These are phyloP conservation scores for Lathronympha strigana DNA, from an alignment of 2,888 invertebrate genomes.

Conservation along the genomic window DNA sequence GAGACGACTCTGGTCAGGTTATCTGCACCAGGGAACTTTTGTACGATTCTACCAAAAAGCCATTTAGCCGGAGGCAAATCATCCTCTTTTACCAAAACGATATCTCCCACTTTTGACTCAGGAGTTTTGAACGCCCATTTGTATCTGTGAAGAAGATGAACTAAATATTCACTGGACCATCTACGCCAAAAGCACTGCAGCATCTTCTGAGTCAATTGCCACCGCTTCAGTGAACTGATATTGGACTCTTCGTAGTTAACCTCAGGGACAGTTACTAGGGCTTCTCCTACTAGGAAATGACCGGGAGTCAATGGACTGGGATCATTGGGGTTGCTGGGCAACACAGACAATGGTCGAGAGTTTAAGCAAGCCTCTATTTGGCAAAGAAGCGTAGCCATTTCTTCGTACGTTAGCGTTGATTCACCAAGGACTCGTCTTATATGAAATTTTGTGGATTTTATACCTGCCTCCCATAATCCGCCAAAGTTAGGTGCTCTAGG, in stretches of 20 bases:
- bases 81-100: no score
- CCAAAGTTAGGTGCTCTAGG: not conserved
- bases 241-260: no score
- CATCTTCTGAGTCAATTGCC: not conserved
- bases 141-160: not conserved
- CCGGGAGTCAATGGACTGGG: conserved; percentile 4
- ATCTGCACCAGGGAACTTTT: no score
- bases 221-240: no score
- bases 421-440: not conserved
- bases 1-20: no score
- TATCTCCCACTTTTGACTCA: no score
- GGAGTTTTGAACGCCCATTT: conserved; percentile 9
- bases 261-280: not conserved
- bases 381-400: not conserved
- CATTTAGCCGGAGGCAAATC: no score
- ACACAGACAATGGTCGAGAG: not conserved
- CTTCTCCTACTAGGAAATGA: conserved; percentile 2
- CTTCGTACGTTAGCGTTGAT: conserved; percentile 8
- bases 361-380: conserved; percentile 15
- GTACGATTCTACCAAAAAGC: no score
- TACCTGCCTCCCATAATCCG: not conserved
- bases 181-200: conserved; percentile 11
- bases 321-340: not conserved
- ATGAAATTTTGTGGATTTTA: not conserved
- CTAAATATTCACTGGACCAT: not conserved